phyloP scores from a whole-genome alignment of 2,888 invertebrate species.

The Dasypogon diadema region DNA sequence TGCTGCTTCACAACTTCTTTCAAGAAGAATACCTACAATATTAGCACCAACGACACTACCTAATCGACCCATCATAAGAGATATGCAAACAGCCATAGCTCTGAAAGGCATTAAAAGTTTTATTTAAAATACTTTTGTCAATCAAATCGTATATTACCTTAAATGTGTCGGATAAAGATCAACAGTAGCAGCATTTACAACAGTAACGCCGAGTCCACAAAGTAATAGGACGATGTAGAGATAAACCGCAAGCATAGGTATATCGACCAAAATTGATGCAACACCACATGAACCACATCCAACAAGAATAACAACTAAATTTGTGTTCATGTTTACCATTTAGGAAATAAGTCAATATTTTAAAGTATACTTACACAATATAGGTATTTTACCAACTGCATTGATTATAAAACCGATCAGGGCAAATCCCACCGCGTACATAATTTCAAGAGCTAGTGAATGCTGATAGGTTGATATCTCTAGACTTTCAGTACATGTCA shows the following conservation, averaged over 20 bases:
- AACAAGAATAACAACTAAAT: conserved; percentile 59
- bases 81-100: conserved; percentile 71
- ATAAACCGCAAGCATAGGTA: conserved; percentile 61
- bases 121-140: neutral
- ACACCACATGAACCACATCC: conserved; percentile 61
- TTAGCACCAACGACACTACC: conserved; percentile 70
- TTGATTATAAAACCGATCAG: conserved; percentile 62
- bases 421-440: conserved; percentile 62
- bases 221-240: conserved; percentile 61
- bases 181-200: conserved; percentile 64
- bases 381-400: conserved; percentile 60
- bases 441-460: conserved; percentile 61
- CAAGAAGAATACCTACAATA: conserved; percentile 68
- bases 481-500: conserved; percentile 59
- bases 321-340: neutral
- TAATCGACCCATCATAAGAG: conserved; percentile 70
- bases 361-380: conserved; percentile 60
- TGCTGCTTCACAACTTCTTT: conserved; percentile 68
- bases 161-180: conserved; percentile 65
- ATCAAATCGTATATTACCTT: conserved; percentile 58
- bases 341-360: neutral
- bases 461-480: conserved; percentile 63
- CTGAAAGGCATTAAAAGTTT: conserved; percentile 60
- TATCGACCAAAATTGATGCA: conserved; percentile 58
- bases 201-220: conserved; percentile 62